Percentiles rank a stretch among this genome's conserved stretches.
Evolutionary conservation across 1,140 invertebrate genomes (phyloP).

Genomic region (Drosophila erecta): DNA sequence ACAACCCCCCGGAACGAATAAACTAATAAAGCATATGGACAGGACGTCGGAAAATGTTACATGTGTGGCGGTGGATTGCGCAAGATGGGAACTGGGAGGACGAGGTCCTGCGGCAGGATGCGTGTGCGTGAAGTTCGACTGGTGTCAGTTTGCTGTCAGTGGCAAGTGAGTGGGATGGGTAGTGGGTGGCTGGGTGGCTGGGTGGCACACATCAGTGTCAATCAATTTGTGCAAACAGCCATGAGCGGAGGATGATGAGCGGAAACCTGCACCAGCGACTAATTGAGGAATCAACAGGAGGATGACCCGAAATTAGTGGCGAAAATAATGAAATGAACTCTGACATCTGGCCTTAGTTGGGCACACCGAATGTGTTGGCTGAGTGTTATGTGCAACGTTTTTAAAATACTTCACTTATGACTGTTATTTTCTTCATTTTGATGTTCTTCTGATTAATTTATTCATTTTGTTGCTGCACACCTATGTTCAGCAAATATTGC

Average conservation of each 20-base stretch:
- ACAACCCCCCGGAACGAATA: conserved; percentile 52
- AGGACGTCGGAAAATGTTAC: conserved; percentile 47
- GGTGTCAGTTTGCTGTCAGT: conserved; percentile 77
- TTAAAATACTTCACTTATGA: too few species aligned
- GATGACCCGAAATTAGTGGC: conserved; percentile 1
- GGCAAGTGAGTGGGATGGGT: not conserved
- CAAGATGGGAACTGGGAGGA: not conserved
- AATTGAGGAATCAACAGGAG: conserved; percentile 55
- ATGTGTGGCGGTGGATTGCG: conserved; percentile 30
- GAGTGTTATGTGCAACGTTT: too few species aligned
- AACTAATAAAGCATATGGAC: conserved; percentile 80
- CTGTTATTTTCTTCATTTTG: not conserved
- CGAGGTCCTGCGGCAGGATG: conserved; percentile 28
- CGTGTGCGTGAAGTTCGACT: conserved; percentile 53
- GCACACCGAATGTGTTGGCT: too few species aligned
- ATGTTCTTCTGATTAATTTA: too few species aligned
- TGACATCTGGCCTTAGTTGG: not conserved
- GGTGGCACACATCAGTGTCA: conserved; percentile 61
- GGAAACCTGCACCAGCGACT: conserved; percentile 61
- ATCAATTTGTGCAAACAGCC: conserved; percentile 71
- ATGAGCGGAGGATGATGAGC: conserved; percentile 37
- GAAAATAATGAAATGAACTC: not conserved
- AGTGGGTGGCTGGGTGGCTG: not conserved
- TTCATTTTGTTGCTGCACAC: not conserved
- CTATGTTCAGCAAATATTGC: conserved; percentile 4